Base-by-base conservation (phyloP, 2,113 vertebrate species). In the Cisticola juncidis region DNA sequence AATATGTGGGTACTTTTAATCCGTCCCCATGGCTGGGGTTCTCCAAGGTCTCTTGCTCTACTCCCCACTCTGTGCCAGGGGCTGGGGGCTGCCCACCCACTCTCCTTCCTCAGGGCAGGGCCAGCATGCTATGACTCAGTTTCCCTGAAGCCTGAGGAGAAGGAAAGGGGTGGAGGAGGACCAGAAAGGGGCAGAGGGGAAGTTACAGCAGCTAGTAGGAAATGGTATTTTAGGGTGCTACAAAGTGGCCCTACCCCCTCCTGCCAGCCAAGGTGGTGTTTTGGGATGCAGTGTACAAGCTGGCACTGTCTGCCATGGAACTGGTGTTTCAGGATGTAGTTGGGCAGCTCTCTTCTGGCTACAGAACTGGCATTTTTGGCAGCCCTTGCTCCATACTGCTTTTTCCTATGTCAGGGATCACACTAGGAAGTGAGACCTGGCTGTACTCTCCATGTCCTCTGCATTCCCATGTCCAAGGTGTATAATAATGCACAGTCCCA, bases 191-290 rank as follows among this genome's bases (percentile, higher is more conserved):
- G 9, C 44, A 70, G 51, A 92, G 50, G 65, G 69, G 73, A 97
- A 94, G 81, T 94, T 94, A 71, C 33, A 74, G 87, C 73, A 91
- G 44, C 81, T 81, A 72, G 29, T 79, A 74, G 87, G 87, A 96
- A 91, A 79, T 64, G 26, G 7, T 44, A 22, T 84, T 81, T 74
- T 81, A 26, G 56, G 44, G 47, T 92, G 64, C 77, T 84, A 81
- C 73, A 60, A 20, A 21, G 38, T 70, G 31, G 35, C 77, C 29
- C 56, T 88, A 38, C 77, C 23, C 83, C n/a, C 38, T 65, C 33
- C 69, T 84, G 26, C 68, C 44, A 58, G 47, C 33, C 14, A 3
- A 22, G 17, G 26, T 29, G 38, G 12, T 70, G 33, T 50, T 92
- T 70, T 53, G n/a, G 58, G 42, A 50, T 82, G 28, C 28, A 36